These are phyloP conservation scores for Leucophenga maculata DNA, from an alignment of 2,888 invertebrate species.

Conservation along the genomic window DNA sequence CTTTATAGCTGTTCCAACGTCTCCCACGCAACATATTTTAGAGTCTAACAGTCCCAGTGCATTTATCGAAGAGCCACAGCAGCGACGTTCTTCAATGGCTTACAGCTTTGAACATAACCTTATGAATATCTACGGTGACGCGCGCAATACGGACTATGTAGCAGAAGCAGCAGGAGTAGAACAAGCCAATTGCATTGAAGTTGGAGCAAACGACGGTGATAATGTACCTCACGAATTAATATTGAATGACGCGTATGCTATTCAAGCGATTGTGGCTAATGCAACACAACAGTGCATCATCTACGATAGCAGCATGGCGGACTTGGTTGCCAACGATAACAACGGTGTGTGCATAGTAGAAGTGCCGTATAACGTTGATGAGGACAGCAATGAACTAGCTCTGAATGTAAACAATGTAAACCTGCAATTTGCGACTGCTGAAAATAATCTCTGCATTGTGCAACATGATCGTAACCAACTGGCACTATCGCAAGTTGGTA, in stretches of 20 bases:
- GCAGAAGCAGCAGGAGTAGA: conserved; percentile 42
- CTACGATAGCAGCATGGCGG: conserved; percentile 37
- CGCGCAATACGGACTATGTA: conserved; percentile 24
- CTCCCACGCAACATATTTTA: no score
- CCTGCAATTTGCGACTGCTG: conserved; percentile 15
- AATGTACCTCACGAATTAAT: conserved; percentile 8
- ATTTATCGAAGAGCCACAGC: no score
- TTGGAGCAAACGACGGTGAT: conserved; percentile 23
- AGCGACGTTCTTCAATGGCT: background rate
- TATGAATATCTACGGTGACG: conserved; percentile 1
- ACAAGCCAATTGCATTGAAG: conserved; percentile 31
- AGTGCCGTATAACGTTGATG: conserved; percentile 32
- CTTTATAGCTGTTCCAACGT: no score
- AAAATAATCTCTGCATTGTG: conserved; percentile 21
- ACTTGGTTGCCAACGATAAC: conserved; percentile 49
- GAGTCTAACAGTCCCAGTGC: no score
- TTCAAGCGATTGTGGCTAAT: conserved; percentile 21
- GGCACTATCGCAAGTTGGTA: background rate
- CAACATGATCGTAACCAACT: background rate
- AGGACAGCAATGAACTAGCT: conserved; percentile 40
- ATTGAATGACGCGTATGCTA: conserved; percentile 23
- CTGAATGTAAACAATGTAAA: conserved; percentile 12
- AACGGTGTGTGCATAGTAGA: conserved; percentile 53
- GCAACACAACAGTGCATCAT: conserved; percentile 41
- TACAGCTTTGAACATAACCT: conserved; percentile 6